Percentiles rank a stretch among this genome's conserved stretches.
Evolutionary conservation across 2,113 vertebrate species (phyloP).

Genomic region (Stomatorhinus ivindoensis): DNA sequence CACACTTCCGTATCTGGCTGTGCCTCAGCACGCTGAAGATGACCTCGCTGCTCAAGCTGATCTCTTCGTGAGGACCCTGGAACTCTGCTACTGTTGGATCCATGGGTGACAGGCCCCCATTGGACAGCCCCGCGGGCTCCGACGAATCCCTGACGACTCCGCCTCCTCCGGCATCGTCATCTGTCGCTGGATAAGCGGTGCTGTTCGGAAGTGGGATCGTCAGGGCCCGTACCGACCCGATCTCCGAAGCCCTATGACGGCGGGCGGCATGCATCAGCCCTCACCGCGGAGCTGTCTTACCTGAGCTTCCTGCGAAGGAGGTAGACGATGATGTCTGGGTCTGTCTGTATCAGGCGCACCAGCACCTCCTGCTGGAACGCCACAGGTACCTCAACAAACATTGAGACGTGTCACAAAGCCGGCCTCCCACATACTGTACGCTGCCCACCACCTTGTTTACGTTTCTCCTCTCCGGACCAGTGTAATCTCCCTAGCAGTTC

Average conservation of each 20-base stretch:
- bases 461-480: background rate
- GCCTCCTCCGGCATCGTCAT: slow-evolving; percentile 31
- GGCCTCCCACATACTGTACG: background rate
- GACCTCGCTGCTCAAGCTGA: slow-evolving; percentile 54
- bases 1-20: slow-evolving; percentile 50
- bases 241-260: background rate
- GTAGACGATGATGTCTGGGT: slow-evolving; percentile 83
- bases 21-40: slow-evolving; percentile 59
- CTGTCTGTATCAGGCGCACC: slow-evolving; percentile 79
- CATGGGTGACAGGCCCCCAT: slow-evolving; percentile 51
- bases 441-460: background rate
- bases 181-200: slow-evolving; percentile 38
- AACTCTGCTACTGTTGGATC: slow-evolving; percentile 50
- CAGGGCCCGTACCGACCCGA: background rate
- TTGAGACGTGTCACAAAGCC: background rate
- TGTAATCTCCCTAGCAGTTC: background rate
- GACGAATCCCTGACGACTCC: slow-evolving; percentile 51
- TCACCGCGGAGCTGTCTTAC: slow-evolving; percentile 29
- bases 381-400: slow-evolving; percentile 65
- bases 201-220: slow-evolving; percentile 13
- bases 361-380: slow-evolving; percentile 74
- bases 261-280: background rate
- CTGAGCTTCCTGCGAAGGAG: slow-evolving; percentile 76
- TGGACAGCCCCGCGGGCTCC: slow-evolving; percentile 56
- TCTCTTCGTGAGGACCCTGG: slow-evolving; percentile 24